These are phyloP conservation scores for Octodon degus DNA, from an alignment of 2,113 vertebrate genomes.

Conservation along the genomic window DNA sequence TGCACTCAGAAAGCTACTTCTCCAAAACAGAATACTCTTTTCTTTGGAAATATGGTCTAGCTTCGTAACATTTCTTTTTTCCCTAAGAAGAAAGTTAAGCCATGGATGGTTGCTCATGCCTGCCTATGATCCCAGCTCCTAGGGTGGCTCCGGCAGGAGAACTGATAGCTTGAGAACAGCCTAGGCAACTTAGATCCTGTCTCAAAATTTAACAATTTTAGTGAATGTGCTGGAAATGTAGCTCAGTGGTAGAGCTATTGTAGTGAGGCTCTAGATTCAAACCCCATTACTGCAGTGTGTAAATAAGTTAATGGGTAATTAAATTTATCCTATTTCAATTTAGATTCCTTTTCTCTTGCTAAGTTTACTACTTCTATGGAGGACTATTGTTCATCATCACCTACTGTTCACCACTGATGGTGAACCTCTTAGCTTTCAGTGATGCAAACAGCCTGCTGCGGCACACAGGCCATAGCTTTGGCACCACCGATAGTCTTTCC, in stretches of 20 bases:
- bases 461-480: not conserved
- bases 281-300: not conserved
- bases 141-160: not conserved
- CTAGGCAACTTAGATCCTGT: not conserved
- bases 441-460: not conserved
- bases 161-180: not conserved
- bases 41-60: not conserved
- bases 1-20: constrained; percentile 53
- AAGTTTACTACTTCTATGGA: constrained; percentile 12
- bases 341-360: not conserved
- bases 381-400: not conserved
- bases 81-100: not conserved
- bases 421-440: not conserved
- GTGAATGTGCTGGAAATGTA: not conserved
- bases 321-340: constrained; percentile 1
- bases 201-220: not conserved
- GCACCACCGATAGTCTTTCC: not conserved
- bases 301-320: not conserved
- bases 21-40: not conserved
- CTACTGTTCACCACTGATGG: not conserved
- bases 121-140: not conserved
- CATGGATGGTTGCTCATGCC: not conserved
- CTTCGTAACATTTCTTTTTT: not conserved
- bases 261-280: not conserved
- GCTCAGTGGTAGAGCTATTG: not conserved